Base-by-base conservation (phyloP, 2,113 vertebrate species). In the Oreochromis aureus region DNA sequence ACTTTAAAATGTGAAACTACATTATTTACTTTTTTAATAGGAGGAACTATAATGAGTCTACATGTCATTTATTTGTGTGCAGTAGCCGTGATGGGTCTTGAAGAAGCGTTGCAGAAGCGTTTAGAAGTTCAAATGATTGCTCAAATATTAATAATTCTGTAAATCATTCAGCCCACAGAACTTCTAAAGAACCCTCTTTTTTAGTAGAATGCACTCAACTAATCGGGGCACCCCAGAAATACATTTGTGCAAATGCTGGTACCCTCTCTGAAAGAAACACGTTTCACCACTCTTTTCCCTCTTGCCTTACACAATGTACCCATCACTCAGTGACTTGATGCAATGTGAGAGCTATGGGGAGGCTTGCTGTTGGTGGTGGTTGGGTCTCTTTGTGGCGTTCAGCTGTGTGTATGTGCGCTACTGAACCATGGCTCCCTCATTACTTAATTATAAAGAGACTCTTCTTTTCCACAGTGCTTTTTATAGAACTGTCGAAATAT, bases 311-410 rank as follows among this genome's bases (percentile, higher is more conserved):
- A 94, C 93, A 92, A 91, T 95, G 93, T 95, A 93, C 87, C 93
- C 82, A 87, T 95, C 94, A 93, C 44, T 92, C 87, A 59, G 80
- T 95, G 95, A 95, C 88, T 92, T 95, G 94, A 96, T 96, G 92
- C 93, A 92, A 94, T 90, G 95, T 95, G 95, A 95, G 92, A 91
- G 91, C 91, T 94, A 2, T 32, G 89, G 78, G 89, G 90, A 82
- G 92, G 82, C 63, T 81, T 81, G 80, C 86, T 78, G 41, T 53
- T 69, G 86, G 58, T 85, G 84, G 73, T 81, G 88, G 63, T 61
- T 61, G 86, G 84, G 63, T 89, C 85, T 91, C 86, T 78, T 81
- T 83, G 89, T 89, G 81, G 81, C 32, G 34, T 66, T 89, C 83
- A 58, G 81, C 83, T 80, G 87, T 91, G 94, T 91, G 94, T 91